These are phyloP conservation scores for Leguminivora glycinivorella DNA, from an alignment of 1,140 invertebrate genomes.

Conservation along the genomic window DNA sequence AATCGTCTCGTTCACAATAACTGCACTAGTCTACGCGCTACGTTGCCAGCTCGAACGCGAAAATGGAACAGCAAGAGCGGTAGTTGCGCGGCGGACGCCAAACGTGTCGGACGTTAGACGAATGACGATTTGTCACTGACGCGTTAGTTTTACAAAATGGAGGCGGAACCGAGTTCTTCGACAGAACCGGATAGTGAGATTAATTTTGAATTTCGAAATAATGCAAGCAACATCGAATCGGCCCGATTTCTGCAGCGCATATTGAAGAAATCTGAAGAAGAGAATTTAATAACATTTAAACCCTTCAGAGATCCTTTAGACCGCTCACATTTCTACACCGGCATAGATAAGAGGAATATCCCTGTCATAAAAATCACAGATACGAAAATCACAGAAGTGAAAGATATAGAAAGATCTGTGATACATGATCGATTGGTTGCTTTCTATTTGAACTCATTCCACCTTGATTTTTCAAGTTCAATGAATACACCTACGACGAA, in stretches of 20 bases:
- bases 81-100: neutral
- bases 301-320: neutral
- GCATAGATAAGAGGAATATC: neutral
- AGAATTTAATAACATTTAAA: too few species aligned
- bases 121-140: neutral
- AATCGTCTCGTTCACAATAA: neutral
- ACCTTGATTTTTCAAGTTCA: neutral
- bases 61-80: too few species aligned
- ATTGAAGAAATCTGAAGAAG: neutral
- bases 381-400: neutral
- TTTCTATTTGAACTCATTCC: neutral
- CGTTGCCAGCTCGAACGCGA: neutral
- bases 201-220: constrained; percentile 3
- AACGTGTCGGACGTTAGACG: neutral
- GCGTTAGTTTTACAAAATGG: neutral
- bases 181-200: neutral
- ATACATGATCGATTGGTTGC: neutral
- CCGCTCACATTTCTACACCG: neutral
- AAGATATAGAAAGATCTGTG: neutral
- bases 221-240: neutral
- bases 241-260: neutral
- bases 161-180: neutral
- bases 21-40: neutral
- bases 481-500: constrained; percentile 36
- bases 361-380: neutral